Evolutionary conservation across 2,113 vertebrate species (phyloP), one percentile per base, ranked within the genome.

Genomic region (Rhabdomys dilectus): DNA sequence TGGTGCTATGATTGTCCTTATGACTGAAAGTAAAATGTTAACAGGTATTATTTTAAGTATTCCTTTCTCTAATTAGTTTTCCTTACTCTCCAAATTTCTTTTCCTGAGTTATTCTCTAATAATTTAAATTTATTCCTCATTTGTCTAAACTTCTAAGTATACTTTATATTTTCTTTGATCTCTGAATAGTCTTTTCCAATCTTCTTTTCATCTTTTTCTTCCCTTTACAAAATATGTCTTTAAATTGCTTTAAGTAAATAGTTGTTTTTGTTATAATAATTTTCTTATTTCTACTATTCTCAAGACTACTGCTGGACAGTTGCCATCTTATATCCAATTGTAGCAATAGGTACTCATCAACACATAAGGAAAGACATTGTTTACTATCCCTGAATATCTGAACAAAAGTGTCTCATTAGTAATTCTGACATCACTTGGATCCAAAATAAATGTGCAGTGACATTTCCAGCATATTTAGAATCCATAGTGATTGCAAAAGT

Each of bases 351-450:
- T 1, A 42, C 85, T 95, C 76, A 95, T 89, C 68, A 91, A 81
- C 87, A 66, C 89, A 84, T 53, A 64, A n/a, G 51, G 42, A 82
- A 94, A 88, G 22, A 31, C 58, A 34, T n/a, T 91, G 60, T 48
- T 92, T 45, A 88, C 58, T 77, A 16, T 42, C 26, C 39, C 48
- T 93, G 80, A 19, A 81, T 86, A 88, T 89, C 94, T 72, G 78
- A n/a, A 56, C 95, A 98, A 96, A 97, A 73, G 73, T 94, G 78
- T 97, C 24, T 95, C 93, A 94, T 97, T 98, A 96, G 95, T 94
- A 91, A 97, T 94, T 96, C 77, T 39, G 34, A 81, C 91, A 89
- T 88, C 84, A 58, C 39, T 94, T 95, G 78, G 13, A 84, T 91
- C 62, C 66, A 91, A 66, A 84, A 84, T 76, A n/a, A 88, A 70